Evolutionary conservation across 2,888 invertebrate genomes (phyloP).

Genomic region (Neria commutata): DNA sequence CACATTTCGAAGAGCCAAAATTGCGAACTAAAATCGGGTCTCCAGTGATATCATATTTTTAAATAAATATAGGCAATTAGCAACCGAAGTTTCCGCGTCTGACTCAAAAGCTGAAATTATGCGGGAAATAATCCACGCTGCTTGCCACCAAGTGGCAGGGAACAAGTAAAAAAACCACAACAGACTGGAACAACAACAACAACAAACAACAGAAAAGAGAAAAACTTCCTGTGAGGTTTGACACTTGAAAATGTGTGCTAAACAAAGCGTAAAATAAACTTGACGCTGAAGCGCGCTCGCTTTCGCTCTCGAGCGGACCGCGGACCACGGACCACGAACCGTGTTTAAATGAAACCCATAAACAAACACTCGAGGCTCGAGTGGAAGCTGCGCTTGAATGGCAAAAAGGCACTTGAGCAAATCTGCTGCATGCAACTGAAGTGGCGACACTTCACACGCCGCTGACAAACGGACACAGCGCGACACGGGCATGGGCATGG

Average conservation of each 20-base stretch:
- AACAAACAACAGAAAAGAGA: background rate
- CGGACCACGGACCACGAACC: too few relatives aligned
- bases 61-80: too few relatives aligned
- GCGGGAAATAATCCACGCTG: too few relatives aligned
- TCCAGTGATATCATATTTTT: too few relatives aligned
- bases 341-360: slow-evolving; percentile 6
- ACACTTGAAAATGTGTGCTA: slow-evolving; percentile 9
- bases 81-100: too few relatives aligned
- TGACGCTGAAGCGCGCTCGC: background rate
- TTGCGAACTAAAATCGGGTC: too few relatives aligned
- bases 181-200: background rate
- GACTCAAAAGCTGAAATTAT: too few relatives aligned
- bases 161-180: too few relatives aligned
- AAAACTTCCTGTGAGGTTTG: slow-evolving; percentile 11
- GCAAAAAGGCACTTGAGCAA: slow-evolving; percentile 6
- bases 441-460: slow-evolving; percentile 3
- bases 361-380: slow-evolving; percentile 14
- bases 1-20: too few relatives aligned
- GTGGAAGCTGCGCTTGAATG: slow-evolving; percentile 6
- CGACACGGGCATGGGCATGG: too few relatives aligned
- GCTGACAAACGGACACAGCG: background rate
- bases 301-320: background rate
- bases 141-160: too few relatives aligned
- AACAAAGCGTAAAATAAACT: slow-evolving; percentile 7
- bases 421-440: slow-evolving; percentile 2